These are phyloP conservation scores for Enteromius thamalakanensis DNA, from an alignment of 2,797 vertebrate genomes.

Conservation along the genomic window DNA sequence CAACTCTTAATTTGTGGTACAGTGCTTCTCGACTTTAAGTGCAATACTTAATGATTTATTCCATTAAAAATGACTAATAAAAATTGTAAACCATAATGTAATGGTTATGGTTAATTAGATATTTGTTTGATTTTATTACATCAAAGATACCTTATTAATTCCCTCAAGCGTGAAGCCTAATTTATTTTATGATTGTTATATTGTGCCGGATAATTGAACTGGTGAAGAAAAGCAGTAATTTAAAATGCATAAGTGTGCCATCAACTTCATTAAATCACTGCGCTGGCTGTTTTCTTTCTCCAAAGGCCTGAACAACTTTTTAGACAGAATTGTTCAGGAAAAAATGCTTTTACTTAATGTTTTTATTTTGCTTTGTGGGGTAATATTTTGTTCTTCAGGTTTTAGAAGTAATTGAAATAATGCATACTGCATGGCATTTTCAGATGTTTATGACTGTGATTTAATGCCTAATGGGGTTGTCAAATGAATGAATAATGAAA, in stretches of 20 bases:
- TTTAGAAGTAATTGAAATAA: constrained; percentile 6
- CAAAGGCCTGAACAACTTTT: constrained; percentile 27
- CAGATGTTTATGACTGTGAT: constrained; percentile 32
- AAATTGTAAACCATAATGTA: constrained; percentile 35
- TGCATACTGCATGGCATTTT: constrained; percentile 28
- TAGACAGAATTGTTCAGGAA: not conserved
- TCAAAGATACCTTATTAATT: constrained; percentile 45
- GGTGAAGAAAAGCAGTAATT: constrained; percentile 50
- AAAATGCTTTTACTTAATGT: not conserved
- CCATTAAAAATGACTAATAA: constrained; percentile 40
- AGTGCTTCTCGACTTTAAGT: constrained; percentile 2
- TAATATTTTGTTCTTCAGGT: constrained; percentile 6
- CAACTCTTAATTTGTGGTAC: constrained; percentile 14
- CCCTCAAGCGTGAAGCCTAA: constrained; percentile 36
- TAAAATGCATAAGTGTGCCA: constrained; percentile 41
- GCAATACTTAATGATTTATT: constrained; percentile 42
- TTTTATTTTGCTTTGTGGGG: not conserved
- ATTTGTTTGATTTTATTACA: constrained; percentile 46
- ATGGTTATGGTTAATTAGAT: constrained; percentile 48
- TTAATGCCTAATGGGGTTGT: constrained; percentile 15
- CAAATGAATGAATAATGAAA: constrained; percentile 13
- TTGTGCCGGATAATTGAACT: constrained; percentile 51
- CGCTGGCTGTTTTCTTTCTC: constrained; percentile 23
- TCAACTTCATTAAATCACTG: constrained; percentile 22
- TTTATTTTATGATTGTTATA: constrained; percentile 45